Conservation (phyloP, 2,113 vertebrate species). For the Pogonocichla stellata region DNA sequence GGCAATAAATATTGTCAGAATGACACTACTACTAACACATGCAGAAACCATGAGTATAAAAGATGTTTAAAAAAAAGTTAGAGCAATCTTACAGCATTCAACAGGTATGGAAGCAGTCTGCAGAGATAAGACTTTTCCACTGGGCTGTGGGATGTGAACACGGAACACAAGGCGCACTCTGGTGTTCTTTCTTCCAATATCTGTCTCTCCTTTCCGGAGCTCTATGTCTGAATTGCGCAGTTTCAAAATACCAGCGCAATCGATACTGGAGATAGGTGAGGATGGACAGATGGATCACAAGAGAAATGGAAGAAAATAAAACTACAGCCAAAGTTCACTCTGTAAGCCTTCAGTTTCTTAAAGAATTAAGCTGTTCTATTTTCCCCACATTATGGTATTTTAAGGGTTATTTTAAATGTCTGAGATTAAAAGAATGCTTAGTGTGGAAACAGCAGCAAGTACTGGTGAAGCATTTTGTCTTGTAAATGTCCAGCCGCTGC, state of each 20-base stretch:
- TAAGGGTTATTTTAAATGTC: neutral
- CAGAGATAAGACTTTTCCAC: slow-evolving; percentile 92
- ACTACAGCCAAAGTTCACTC: neutral
- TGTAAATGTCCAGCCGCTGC: neutral
- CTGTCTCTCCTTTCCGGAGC: slow-evolving; percentile 97
- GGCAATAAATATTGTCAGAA: neutral
- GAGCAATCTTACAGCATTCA: slow-evolving; percentile 92
- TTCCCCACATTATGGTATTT: neutral
- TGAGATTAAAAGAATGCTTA: neutral
- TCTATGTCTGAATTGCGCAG: slow-evolving; percentile 98
- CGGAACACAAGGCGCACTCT: slow-evolving; percentile 95
- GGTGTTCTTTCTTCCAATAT: slow-evolving; percentile 98
- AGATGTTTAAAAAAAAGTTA: neutral
- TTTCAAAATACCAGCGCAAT: slow-evolving; percentile 97
- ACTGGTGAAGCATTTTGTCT: neutral
- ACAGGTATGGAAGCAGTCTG: slow-evolving; percentile 95
- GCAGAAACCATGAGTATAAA: neutral
- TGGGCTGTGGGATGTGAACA: slow-evolving; percentile 95
- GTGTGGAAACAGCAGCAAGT: neutral
- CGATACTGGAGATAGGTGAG: slow-evolving; percentile 81
- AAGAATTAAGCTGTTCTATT: neutral
- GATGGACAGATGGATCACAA: neutral
- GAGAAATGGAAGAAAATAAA: slow-evolving; percentile 21
- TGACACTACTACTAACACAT: neutral
- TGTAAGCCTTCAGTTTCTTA: neutral